Percentiles rank a stretch among this genome's conserved stretches.
These are phyloP conservation scores for Bombus consobrinus DNA, from an alignment of 1,140 invertebrate genomes.

Conservation along the genomic window DNA sequence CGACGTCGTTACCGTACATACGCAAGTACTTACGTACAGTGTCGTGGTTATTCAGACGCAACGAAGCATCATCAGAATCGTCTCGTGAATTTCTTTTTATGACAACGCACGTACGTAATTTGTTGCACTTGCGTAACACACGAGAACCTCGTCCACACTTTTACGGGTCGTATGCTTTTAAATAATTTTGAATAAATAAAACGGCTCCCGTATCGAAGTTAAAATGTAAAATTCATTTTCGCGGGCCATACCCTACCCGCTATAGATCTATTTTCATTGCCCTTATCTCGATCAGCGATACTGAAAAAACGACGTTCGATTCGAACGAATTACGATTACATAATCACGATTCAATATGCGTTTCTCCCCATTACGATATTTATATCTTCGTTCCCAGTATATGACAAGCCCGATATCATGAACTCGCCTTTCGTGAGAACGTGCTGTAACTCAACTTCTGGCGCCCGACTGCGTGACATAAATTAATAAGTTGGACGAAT, in stretches of 20 bases:
- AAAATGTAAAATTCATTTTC: constrained; percentile 17
- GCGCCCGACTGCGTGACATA: constrained; percentile 11
- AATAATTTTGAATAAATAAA: not conserved
- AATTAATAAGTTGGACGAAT: constrained; percentile 46
- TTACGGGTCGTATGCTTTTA: not conserved
- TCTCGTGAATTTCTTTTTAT: constrained; percentile 13
- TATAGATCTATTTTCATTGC: constrained; percentile 15
- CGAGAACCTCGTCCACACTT: not conserved
- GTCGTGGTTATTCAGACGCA: not conserved
- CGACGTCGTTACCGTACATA: constrained; percentile 1
- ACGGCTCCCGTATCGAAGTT: not conserved
- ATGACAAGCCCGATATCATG: constrained; percentile 6
- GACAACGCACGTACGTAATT: not conserved
- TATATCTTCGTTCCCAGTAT: constrained; percentile 29
- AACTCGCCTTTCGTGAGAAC: not conserved
- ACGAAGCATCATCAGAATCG: not conserved
- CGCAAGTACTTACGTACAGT: not conserved
- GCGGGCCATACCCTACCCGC: not conserved
- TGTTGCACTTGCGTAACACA: not conserved
- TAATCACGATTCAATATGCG: constrained; percentile 24
- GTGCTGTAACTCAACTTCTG: constrained; percentile 29
- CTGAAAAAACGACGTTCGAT: not conserved
- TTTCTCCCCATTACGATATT: constrained; percentile 44
- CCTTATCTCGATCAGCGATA: not conserved
- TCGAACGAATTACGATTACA: constrained; percentile 28